A percentile compares a stretch with the other conserved stretches of the same genome.
Evolutionary conservation across 2,888 invertebrate genomes (phyloP).

Genomic region (Troides aeacus): DNA sequence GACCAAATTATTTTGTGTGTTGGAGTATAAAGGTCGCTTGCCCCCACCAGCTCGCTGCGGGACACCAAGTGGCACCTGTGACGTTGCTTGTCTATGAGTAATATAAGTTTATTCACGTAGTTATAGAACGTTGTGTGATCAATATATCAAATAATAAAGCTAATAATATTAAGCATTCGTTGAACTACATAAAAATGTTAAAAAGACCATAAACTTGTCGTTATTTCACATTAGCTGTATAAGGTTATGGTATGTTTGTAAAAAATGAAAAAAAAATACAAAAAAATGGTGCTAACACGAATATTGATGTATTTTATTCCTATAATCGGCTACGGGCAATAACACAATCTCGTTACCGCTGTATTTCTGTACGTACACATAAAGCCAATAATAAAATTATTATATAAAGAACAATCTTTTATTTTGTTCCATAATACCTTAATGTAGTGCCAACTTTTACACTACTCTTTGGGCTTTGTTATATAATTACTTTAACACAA

Average conservation of each 20-base stretch:
- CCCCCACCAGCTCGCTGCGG: conserved; percentile 14
- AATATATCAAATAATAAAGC: conserved; percentile 53
- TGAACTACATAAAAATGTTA: conserved; percentile 48
- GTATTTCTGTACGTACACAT: conserved; percentile 72
- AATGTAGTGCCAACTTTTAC: neutral
- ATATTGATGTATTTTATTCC: conserved; percentile 65
- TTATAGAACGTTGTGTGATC: conserved; percentile 57
- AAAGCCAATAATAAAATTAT: conserved; percentile 58
- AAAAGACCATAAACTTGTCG: conserved; percentile 66
- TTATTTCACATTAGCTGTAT: conserved; percentile 66
- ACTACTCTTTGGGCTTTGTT: too few relatives aligned
- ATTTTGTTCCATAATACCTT: neutral
- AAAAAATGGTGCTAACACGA: conserved; percentile 78
- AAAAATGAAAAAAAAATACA: conserved; percentile 53
- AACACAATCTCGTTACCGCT: conserved; percentile 65
- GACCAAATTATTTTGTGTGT: conserved; percentile 64
- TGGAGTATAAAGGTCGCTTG: conserved; percentile 43
- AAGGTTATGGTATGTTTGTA: conserved; percentile 74
- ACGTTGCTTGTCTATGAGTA: conserved; percentile 46
- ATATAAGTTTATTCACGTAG: conserved; percentile 51
- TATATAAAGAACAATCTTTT: conserved; percentile 35
- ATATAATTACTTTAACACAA: too few relatives aligned
- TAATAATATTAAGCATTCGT: conserved; percentile 53
- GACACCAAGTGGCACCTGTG: conserved; percentile 35
- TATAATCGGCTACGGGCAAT: conserved; percentile 65